Conservation (phyloP, 2,888 invertebrate species). For the Sipha maydis region DNA sequence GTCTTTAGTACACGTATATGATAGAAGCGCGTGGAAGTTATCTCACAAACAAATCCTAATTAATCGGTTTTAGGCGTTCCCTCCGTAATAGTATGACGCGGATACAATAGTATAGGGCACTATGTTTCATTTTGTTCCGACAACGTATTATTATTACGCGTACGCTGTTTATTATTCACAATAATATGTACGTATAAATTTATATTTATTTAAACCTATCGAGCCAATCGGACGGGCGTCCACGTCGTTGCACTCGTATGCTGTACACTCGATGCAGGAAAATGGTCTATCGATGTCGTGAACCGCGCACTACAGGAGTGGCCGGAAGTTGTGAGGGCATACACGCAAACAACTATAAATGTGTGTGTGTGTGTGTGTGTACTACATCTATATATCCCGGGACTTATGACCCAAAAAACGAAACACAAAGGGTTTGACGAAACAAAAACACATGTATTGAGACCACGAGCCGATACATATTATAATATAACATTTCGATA, state of each 20-base stretch:
- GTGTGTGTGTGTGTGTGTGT: background rate
- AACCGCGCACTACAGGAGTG: slow-evolving; percentile 35
- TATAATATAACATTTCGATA: no score
- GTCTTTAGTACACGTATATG: background rate
- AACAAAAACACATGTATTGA: background rate
- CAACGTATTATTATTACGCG: background rate
- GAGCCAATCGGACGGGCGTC: slow-evolving; percentile 36
- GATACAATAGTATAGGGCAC: background rate
- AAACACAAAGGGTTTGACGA: slow-evolving; percentile 19
- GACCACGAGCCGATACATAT: no score
- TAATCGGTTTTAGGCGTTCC: slow-evolving; percentile 23
- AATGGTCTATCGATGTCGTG: slow-evolving; percentile 4
- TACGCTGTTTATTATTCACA: background rate
- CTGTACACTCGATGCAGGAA: background rate
- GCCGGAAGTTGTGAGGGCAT: slow-evolving; percentile 56
- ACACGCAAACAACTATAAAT: slow-evolving; percentile 5
- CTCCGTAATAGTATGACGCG: background rate
- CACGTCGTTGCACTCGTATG: background rate
- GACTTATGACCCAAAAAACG: slow-evolving; percentile 47
- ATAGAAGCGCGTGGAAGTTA: background rate
- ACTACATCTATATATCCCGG: background rate
- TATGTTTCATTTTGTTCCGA: background rate
- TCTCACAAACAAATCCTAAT: slow-evolving; percentile 44
- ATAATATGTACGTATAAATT: background rate
- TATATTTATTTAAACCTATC: slow-evolving; percentile 21